Evolutionary conservation across 2,888 invertebrate genomes (phyloP).

Genomic region (Conomelus anceps): DNA sequence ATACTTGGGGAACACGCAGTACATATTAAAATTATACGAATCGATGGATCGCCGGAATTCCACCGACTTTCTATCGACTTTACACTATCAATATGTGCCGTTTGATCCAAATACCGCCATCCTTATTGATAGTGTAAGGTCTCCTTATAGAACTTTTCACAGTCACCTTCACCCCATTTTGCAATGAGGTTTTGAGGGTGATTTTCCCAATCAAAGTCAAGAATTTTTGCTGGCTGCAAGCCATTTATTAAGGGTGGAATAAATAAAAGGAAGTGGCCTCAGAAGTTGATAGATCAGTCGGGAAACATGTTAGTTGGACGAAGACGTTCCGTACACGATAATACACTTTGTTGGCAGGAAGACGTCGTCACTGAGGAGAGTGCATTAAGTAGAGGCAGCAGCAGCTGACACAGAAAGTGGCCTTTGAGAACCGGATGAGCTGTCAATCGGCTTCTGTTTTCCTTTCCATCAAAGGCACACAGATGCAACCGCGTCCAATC

Average conservation of each 20-base stretch:
- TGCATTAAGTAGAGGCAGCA: neutral
- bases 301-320: neutral
- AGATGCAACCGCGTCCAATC: neutral
- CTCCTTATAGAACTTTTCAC: too few relatives aligned
- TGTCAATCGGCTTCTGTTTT: constrained; percentile 8
- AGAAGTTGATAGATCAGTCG: neutral
- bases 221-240: neutral
- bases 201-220: neutral
- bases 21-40: too few relatives aligned
- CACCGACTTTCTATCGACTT: too few relatives aligned
- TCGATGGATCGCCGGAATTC: too few relatives aligned
- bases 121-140: too few relatives aligned
- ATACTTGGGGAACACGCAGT: too few relatives aligned
- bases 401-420: constrained; percentile 1
- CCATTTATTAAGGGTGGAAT: neutral
- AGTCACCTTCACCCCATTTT: neutral
- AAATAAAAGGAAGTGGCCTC: neutral
- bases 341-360: neutral
- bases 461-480: constrained; percentile 2
- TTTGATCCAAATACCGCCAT: too few relatives aligned
- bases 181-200: neutral
- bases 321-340: neutral
- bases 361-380: neutral
- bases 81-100: too few relatives aligned
- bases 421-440: neutral